A percentile compares a stretch with the other conserved stretches of the same genome.
These are phyloP conservation scores for Lonchura striata DNA, from an alignment of 2,113 vertebrate species.

Conservation along the genomic window DNA sequence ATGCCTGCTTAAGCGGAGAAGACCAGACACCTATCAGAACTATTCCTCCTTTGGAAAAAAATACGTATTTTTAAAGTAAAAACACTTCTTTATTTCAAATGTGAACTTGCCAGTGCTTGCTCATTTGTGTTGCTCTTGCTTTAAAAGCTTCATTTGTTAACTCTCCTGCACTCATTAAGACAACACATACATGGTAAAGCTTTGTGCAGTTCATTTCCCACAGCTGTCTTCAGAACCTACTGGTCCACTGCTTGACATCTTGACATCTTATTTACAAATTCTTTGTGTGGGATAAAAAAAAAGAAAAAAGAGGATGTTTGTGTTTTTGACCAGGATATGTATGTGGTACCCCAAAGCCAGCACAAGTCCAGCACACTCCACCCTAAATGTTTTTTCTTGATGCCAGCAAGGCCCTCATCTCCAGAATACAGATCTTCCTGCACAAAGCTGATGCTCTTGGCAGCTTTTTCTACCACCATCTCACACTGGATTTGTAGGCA, in stretches of 20 bases:
- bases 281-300: neutral
- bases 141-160: neutral
- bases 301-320: neutral
- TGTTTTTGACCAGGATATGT: neutral
- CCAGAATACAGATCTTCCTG: neutral
- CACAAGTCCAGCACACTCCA: neutral
- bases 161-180: neutral
- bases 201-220: neutral
- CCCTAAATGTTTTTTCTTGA: rapidly evolving
- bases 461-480: neutral
- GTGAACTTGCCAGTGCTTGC: neutral
- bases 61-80: neutral
- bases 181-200: neutral
- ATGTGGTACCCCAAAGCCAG: neutral
- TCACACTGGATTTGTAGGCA: neutral
- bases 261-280: neutral
- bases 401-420: neutral
- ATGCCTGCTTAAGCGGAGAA: neutral
- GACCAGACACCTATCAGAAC: neutral
- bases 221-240: neutral
- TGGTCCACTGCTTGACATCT: neutral
- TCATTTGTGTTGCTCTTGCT: neutral
- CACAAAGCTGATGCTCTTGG: rapidly evolving
- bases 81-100: neutral
- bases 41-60: neutral